These are phyloP conservation scores for Bubo bubo DNA, from an alignment of 2,113 vertebrate species.

Conservation along the genomic window DNA sequence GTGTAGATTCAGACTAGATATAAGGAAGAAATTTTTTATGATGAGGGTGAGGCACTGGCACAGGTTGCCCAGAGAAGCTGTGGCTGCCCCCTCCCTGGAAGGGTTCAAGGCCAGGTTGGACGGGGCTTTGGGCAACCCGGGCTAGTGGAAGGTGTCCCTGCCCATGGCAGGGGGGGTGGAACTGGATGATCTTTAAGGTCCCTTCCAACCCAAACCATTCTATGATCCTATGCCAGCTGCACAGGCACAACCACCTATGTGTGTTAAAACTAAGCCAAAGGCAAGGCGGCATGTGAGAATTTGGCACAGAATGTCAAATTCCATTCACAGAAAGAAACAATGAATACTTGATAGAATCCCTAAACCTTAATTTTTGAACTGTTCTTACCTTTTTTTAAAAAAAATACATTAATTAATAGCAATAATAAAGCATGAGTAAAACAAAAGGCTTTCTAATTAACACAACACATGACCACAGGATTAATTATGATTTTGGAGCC, in stretches of 20 bases:
- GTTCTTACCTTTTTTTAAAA: background rate
- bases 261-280: background rate
- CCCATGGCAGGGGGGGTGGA: background rate
- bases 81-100: background rate
- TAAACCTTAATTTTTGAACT: background rate
- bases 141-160: background rate
- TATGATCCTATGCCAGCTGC: background rate
- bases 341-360: background rate
- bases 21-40: background rate
- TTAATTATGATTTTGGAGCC: background rate
- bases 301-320: background rate
- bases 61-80: background rate
- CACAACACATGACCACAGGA: background rate
- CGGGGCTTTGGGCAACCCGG: background rate
- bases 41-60: background rate
- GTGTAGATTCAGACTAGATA: background rate
- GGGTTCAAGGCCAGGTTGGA: background rate
- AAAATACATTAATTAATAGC: background rate
- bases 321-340: background rate
- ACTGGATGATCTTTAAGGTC: background rate
- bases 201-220: background rate
- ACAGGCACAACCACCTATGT: background rate
- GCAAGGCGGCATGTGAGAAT: rapidly evolving
- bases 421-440: background rate
- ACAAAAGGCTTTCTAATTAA: background rate